Conservation (phyloP, 2,797 vertebrate genomes). For the Coranthus polyacanthus region DNA sequence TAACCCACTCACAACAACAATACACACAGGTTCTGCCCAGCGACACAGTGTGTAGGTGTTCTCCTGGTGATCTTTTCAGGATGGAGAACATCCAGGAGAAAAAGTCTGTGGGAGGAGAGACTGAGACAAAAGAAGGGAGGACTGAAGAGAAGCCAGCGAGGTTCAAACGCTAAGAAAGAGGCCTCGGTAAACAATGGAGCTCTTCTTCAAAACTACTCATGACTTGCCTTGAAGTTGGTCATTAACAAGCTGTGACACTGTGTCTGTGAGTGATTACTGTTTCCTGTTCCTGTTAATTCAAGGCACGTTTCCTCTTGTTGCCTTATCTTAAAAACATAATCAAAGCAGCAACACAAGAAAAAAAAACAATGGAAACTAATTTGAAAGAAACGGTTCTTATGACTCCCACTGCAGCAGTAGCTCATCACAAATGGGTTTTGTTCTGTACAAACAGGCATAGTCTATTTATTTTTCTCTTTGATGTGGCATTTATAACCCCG, state of each 20-base stretch:
- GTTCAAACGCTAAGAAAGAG: conserved; percentile 43
- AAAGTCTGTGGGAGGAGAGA: conserved; percentile 6
- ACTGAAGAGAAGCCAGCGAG: conserved; percentile 16
- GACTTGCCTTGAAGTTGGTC: conserved; percentile 79
- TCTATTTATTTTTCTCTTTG: conserved; percentile 23
- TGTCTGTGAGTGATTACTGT: conserved; percentile 76
- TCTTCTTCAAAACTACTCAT: conserved; percentile 60
- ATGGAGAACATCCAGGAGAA: conserved; percentile 14
- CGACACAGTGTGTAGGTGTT: conserved; percentile 6
- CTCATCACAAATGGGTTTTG: conserved; percentile 17
- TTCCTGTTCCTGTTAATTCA: conserved; percentile 84
- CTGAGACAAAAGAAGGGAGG: conserved; percentile 13
- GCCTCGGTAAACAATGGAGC: conserved; percentile 52
- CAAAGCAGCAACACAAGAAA: conserved; percentile 41
- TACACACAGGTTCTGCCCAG: not conserved
- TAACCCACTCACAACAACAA: not conserved
- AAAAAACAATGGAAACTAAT: conserved; percentile 47
- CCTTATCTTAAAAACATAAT: conserved; percentile 67
- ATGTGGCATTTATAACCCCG: conserved; percentile 23
- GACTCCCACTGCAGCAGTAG: conserved; percentile 2
- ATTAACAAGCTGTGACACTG: conserved; percentile 75
- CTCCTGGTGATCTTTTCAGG: not conserved
- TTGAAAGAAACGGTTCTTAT: not conserved
- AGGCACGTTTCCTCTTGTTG: conserved; percentile 72
- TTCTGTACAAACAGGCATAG: conserved; percentile 19